Percentiles rank a stretch among this genome's conserved stretches.
Conservation (phyloP, 2,888 invertebrate genomes). For the Agonopterix arenella region DNA sequence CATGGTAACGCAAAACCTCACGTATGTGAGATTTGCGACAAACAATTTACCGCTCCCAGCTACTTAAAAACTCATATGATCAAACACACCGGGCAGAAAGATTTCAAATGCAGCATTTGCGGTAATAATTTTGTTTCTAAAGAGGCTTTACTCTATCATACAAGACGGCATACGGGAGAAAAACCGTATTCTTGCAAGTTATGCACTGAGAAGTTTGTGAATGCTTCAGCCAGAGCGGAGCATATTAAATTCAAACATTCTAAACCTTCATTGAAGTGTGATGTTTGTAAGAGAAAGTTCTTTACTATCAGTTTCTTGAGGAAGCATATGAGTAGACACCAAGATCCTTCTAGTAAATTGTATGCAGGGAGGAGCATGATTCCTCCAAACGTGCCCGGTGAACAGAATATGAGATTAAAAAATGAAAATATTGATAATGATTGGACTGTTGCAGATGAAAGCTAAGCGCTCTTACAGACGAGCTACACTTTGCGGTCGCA, state of each 20-base stretch:
- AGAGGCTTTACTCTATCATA: slow-evolving; percentile 61
- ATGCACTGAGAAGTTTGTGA: slow-evolving; percentile 58
- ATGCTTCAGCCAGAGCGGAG: slow-evolving; percentile 62
- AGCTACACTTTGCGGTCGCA: too few relatives aligned
- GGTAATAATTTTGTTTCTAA: slow-evolving; percentile 54
- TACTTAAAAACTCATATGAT: slow-evolving; percentile 57
- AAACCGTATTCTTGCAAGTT: slow-evolving; percentile 56
- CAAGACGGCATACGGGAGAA: slow-evolving; percentile 61
- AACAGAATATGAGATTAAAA: slow-evolving; percentile 39
- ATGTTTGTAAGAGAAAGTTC: slow-evolving; percentile 58
- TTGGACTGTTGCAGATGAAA: too few relatives aligned
- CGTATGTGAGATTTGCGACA: slow-evolving; percentile 50
- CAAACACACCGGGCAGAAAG: slow-evolving; percentile 61
- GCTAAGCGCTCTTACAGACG: too few relatives aligned
- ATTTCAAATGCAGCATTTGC: slow-evolving; percentile 57
- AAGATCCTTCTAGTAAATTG: slow-evolving; percentile 55
- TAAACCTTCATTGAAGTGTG: slow-evolving; percentile 54
- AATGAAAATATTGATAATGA: neutral
- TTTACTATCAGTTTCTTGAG: slow-evolving; percentile 56
- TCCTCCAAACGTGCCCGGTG: slow-evolving; percentile 43
- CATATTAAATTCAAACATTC: slow-evolving; percentile 63
- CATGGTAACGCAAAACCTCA: slow-evolving; percentile 61
- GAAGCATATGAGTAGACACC: slow-evolving; percentile 54
- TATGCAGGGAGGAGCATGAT: slow-evolving; percentile 42
- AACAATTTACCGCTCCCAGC: slow-evolving; percentile 64